A percentile compares a stretch with the other conserved stretches of the same genome.
These are phyloP conservation scores for Eilema sororculum DNA, from an alignment of 2,888 invertebrate genomes.

Conservation along the genomic window DNA sequence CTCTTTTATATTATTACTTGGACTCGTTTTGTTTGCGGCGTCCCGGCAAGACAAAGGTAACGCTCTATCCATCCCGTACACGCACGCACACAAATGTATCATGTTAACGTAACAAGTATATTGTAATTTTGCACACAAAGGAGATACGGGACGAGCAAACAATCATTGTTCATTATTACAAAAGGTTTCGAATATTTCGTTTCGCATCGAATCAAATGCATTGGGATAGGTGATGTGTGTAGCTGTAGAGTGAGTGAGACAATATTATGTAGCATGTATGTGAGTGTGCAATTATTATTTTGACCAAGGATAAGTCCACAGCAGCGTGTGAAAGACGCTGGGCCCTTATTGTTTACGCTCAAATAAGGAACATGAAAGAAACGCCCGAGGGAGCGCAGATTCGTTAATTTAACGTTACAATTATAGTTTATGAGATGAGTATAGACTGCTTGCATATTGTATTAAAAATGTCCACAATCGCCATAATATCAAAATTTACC, in stretches of 20 bases:
- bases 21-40: conserved; percentile 85
- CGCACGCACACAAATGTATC: conserved; percentile 80
- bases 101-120: conserved; percentile 85
- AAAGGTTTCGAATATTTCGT: conserved; percentile 86
- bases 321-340: conserved; percentile 86
- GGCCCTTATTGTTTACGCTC: conserved; percentile 84
- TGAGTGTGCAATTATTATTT: conserved; percentile 85
- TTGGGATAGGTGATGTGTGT: conserved; percentile 78
- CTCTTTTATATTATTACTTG: conserved; percentile 85
- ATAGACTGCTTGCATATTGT: conserved; percentile 59
- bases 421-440: conserved; percentile 69
- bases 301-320: conserved; percentile 85
- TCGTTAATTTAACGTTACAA: conserved; percentile 77
- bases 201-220: conserved; percentile 85
- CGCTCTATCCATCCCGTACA: conserved; percentile 83
- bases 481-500: neutral
- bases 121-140: conserved; percentile 87
- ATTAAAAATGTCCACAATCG: neutral
- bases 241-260: conserved; percentile 74
- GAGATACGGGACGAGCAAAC: conserved; percentile 85
- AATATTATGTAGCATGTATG: conserved; percentile 65
- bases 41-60: conserved; percentile 86
- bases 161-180: conserved; percentile 87
- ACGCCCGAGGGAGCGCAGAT: conserved; percentile 69
- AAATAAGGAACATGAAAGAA: conserved; percentile 84